Evolutionary conservation across 92 coral and sea anemone species (phyloP), one percentile per base, ranked within the genome.

Genomic region (Montipora capitata): DNA sequence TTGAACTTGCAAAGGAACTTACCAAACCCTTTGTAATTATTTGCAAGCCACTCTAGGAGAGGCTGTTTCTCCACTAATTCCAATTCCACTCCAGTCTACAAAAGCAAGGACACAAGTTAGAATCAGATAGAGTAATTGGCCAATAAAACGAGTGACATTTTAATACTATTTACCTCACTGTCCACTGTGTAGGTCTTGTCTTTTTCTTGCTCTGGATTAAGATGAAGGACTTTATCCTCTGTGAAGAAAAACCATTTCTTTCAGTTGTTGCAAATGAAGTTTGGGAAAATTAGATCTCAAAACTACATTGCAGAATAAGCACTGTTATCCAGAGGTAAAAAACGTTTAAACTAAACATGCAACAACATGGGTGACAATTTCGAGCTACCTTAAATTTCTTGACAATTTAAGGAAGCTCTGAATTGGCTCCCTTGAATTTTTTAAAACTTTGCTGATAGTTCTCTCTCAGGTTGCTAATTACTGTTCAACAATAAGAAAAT

Each of bases 181-280:
- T 97, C 99, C 41, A 97, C 76, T 73, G 96, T 95, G 85, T 97
- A 96, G 38, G 99, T 97, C 92, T 97, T 96, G 89, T 97, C 99
- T 85, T 96, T 93, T 89, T 97, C 99, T 85, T 97, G 97, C 68
- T 97, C 98, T 12, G 98, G 99, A 44, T 93, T 96, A 86, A 97
- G 86, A 78, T 97, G 99, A 49, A 97, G 92, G 11, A 97, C 95
- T 85, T 95, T 97, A 63, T 97, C 99, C 94, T 91, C 98, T 95
- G 80, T 13, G 68, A 45, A 69, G n/a, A 75, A 62, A 84, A 15
- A 3, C 3, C 42, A 10, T 17, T 48, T 17, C 13, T 20, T 11
- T 20, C 48, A 9, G 10, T 10, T 44, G 7, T 45, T 45, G n/a
- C n/a, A 27, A 27, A 27, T 48, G 52, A 48, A 11, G 10, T 7